phyloP scores from a whole-genome alignment of 2,888 invertebrate genomes.

The Cosmia pyralina region DNA sequence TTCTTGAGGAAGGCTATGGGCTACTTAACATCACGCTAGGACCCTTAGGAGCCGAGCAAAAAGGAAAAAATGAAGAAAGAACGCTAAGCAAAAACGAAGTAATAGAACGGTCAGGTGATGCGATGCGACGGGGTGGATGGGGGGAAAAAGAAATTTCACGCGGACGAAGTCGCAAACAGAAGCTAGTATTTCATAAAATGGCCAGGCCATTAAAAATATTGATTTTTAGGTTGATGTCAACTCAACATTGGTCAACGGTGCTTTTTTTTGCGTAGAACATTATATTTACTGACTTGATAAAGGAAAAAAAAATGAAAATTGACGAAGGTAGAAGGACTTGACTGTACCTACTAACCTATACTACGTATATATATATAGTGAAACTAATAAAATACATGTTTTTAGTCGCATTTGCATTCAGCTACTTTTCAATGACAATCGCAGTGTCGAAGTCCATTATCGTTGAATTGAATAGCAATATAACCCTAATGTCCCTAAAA shows the following conservation, averaged over 20 bases:
- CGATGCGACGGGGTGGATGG: too few species aligned
- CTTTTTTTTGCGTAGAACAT: background rate
- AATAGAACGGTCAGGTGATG: too few species aligned
- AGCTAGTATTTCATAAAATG: too few species aligned
- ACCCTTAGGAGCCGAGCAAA: too few species aligned
- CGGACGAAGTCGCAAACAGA: too few species aligned
- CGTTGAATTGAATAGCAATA: background rate
- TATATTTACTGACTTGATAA: background rate
- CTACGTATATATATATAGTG: too few species aligned
- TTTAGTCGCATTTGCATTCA: constrained; percentile 25
- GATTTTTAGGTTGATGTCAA: background rate
- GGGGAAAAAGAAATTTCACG: too few species aligned
- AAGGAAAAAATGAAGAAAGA: too few species aligned
- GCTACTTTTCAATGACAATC: constrained; percentile 2
- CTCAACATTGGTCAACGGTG: background rate
- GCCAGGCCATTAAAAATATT: background rate
- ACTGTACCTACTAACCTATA: too few species aligned
- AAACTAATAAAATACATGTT: background rate
- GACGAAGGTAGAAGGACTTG: background rate
- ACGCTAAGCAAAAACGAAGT: too few species aligned
- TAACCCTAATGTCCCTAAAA: background rate
- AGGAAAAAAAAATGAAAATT: background rate
- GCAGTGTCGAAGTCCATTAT: background rate
- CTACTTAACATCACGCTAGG: too few species aligned
- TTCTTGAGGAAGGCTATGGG: too few species aligned